Base-by-base conservation (phyloP, 1,140 invertebrate species). In the Dreissena rostriformis region DNA sequence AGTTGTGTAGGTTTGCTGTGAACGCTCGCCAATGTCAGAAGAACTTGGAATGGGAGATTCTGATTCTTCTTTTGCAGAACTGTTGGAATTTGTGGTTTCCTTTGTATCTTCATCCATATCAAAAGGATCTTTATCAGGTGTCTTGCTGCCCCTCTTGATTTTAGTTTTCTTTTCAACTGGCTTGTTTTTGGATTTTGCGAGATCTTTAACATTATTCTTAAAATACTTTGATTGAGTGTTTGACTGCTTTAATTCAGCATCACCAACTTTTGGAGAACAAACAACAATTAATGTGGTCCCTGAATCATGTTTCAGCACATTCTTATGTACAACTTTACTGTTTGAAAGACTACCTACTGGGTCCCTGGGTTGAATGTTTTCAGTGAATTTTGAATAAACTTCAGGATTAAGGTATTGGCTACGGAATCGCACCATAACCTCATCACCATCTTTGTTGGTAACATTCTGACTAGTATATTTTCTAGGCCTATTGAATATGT, bases 231-330 rank as follows among this genome's bases (percentile, higher is more conserved):
- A 77, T 49, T 84, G 82, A 22, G 75, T 78, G 28, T 84, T 39
- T 24, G 82, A 61, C 28, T 84, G 82, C 72, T 84, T 84, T 11
- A 84, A 2, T 26, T 83, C 81, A 15, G 53, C 11, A 39, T 72
- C 82, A 61, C 73, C 74, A 68, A 76, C 63, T 78, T 84, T 84
- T n/a, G 82, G 82, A n/a, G 82, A 84, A 77, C 88, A 90, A 0
- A 90, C 87, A 72, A 89, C 88, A 74, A 90, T 87, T 39, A 90
- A 73, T 29, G 88, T 90, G 51, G 88, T 89, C 15, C 88, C 88
- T 49, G 84, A 70, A 52, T 86, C 76, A 79, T 86, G 81, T 75
- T 86, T 87, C 53, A 89, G 53, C 65, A 88, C 86, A 76, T 86
- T 87, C 52, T 88, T 88, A 79, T 88, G 89, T n/a, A 90, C 84